Evolutionary conservation across 2,113 vertebrate genomes (phyloP).

Genomic region (Dasyprocta punctata): DNA sequence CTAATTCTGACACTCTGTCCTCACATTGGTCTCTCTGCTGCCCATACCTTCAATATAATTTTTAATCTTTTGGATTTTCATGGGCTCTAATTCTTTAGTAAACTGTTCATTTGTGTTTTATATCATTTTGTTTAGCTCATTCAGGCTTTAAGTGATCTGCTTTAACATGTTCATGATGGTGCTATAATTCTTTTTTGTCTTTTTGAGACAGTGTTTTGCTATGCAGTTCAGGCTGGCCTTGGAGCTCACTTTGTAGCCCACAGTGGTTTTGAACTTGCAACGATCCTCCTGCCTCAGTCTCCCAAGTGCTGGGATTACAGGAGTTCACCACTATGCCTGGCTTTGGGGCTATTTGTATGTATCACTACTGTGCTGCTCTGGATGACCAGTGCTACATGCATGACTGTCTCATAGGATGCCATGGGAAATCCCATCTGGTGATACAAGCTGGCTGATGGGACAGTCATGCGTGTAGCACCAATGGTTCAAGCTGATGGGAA

Average conservation of each 20-base stretch:
- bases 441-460: neutral
- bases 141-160: neutral
- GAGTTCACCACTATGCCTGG: no score
- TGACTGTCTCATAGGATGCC: neutral
- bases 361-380: neutral
- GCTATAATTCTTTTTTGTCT: neutral
- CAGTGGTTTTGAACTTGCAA: no score
- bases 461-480: neutral
- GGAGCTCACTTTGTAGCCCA: no score
- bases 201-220: no score
- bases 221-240: no score
- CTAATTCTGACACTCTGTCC: neutral
- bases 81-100: neutral
- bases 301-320: no score
- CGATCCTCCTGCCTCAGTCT: no score
- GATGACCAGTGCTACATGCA: neutral
- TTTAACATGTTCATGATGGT: neutral
- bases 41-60: neutral
- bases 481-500: neutral
- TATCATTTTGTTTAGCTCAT: neutral
- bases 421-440: neutral
- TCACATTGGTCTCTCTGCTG: neutral
- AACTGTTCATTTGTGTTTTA: neutral
- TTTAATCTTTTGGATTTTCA: neutral
- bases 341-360: neutral